Evolutionary conservation across 2,888 invertebrate genomes (phyloP).

Genomic region (Agriopis marginaria): DNA sequence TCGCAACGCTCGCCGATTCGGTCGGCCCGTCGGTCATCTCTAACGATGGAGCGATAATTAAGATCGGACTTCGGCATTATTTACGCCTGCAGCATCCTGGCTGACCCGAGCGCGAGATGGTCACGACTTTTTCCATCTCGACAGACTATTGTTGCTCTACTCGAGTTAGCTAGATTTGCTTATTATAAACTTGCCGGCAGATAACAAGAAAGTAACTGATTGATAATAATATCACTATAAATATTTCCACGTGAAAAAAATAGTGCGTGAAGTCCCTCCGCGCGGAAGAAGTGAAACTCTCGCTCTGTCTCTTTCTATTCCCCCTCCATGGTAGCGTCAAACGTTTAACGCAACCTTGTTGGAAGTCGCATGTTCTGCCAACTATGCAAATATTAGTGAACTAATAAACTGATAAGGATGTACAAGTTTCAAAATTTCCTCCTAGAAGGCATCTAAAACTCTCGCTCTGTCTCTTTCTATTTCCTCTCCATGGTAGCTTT

Average conservation of each 20-base stretch:
- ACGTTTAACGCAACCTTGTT: too few species aligned
- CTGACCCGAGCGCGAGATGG: constrained; percentile 75
- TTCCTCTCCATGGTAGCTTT: too few species aligned
- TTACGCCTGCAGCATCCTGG: constrained; percentile 82
- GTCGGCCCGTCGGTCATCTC: constrained; percentile 81
- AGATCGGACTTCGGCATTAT: constrained; percentile 83
- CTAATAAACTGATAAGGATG: too few species aligned
- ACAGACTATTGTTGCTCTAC: constrained; percentile 78
- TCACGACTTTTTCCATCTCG: constrained; percentile 83
- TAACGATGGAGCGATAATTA: constrained; percentile 85
- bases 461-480: too few species aligned
- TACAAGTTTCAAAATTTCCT: too few species aligned
- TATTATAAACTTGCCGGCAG: constrained; percentile 34
- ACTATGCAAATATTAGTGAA: too few species aligned
- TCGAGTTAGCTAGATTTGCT: constrained; percentile 62
- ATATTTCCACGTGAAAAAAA: neutral
- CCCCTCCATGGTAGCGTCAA: too few species aligned
- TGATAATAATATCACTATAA: neutral
- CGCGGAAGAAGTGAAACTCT: too few species aligned
- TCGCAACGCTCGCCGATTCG: constrained; percentile 80
- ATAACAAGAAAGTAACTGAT: neutral
- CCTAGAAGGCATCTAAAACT: too few species aligned
- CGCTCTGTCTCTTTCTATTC: too few species aligned
- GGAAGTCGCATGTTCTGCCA: too few species aligned
- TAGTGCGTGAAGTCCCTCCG: too few species aligned